Percentiles rank a stretch among this genome's conserved stretches.
Evolutionary conservation across 1,140 invertebrate genomes (phyloP).

Genomic region (Carposina sasakii): DNA sequence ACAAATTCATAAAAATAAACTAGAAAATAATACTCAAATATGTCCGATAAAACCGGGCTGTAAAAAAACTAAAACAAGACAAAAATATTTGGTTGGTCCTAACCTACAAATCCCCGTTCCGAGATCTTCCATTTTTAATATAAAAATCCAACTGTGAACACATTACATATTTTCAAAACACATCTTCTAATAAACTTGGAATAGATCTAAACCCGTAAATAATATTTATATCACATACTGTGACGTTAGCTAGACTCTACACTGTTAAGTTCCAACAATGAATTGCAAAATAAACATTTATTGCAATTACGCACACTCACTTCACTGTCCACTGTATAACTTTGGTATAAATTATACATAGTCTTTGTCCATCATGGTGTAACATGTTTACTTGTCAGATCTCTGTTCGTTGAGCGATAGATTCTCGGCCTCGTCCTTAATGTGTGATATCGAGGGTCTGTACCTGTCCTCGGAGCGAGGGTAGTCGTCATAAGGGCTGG

Average conservation of each 20-base stretch:
- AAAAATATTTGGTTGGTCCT: conserved; percentile 40
- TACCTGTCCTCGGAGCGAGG: conserved; percentile 52
- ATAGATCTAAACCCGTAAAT: conserved; percentile 67
- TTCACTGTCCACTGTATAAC: neutral
- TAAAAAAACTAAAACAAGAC: conserved; percentile 40
- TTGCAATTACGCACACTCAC: neutral
- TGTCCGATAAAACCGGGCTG: conserved; percentile 62
- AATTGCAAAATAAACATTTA: conserved; percentile 8
- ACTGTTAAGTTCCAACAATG: conserved; percentile 3
- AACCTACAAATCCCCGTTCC: conserved; percentile 40
- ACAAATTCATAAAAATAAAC: conserved; percentile 28
- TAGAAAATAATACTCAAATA: conserved; percentile 49
- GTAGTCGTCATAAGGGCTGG: conserved; percentile 61
- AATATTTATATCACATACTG: conserved; percentile 60
- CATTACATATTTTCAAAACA: conserved; percentile 47
- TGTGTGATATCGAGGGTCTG: conserved; percentile 53
- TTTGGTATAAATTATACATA: neutral
- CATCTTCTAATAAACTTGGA: conserved; percentile 49
- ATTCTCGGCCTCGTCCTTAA: conserved; percentile 67
- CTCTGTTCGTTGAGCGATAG: conserved; percentile 68
- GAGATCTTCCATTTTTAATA: conserved; percentile 35
- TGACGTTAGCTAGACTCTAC: conserved; percentile 39
- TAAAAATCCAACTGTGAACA: conserved; percentile 59
- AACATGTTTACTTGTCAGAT: conserved; percentile 57
- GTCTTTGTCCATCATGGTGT: neutral